Percentiles rank a stretch among this genome's conserved stretches.
Evolutionary conservation across 2,113 vertebrate genomes (phyloP).

Genomic region (Poecile atricapillus): DNA sequence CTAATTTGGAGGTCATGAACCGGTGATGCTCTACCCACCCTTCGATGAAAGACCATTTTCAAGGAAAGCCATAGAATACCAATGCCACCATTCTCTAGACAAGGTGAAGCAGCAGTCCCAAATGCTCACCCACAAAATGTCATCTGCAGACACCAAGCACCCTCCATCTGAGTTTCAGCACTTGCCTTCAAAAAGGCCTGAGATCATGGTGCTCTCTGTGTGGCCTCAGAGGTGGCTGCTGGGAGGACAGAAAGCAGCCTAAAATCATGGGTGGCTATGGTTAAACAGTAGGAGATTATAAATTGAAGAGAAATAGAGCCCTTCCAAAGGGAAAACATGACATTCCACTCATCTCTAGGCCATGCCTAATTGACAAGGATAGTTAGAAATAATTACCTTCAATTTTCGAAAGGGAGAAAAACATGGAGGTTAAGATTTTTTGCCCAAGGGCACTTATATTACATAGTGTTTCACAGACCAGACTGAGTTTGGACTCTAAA

Average conservation of each 20-base stretch:
- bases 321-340: background rate
- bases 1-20: background rate
- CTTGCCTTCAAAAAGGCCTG: background rate
- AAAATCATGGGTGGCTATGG: background rate
- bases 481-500: background rate
- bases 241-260: background rate
- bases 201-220: background rate
- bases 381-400: background rate
- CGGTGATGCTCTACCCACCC: background rate
- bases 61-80: background rate
- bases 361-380: background rate
- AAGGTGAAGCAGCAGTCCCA: background rate
- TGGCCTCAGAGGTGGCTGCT: background rate
- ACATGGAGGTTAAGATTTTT: background rate
- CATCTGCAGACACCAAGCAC: background rate
- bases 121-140: background rate
- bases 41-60: background rate
- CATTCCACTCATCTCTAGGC: background rate
- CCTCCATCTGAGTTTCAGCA: background rate
- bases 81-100: background rate
- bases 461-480: background rate
- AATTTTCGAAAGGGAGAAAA: background rate
- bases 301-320: background rate
- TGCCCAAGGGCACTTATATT: background rate
- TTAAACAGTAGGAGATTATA: background rate